Evolutionary conservation across 2,797 vertebrate species (phyloP).

Genomic region (Aplochiton taeniatus): DNA sequence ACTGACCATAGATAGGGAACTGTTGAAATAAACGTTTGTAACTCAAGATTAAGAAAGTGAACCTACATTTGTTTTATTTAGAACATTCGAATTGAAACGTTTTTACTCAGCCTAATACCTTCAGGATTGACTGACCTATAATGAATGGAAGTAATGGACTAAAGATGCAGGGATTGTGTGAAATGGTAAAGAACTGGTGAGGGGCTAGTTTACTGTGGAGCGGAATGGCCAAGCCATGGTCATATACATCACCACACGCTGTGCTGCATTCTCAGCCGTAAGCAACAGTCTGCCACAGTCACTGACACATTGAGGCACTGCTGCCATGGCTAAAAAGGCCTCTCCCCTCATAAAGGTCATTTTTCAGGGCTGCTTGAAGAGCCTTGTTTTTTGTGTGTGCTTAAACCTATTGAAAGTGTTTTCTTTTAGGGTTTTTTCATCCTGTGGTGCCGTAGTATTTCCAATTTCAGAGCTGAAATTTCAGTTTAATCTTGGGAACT

Average conservation of each 20-base stretch:
- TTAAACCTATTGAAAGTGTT: too few relatives aligned
- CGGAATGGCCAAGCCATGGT: neutral
- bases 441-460: slow-evolving; percentile 14
- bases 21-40: too few relatives aligned
- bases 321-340: slow-evolving; percentile 53
- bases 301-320: slow-evolving; percentile 12
- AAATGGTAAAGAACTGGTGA: neutral
- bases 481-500: slow-evolving; percentile 15
- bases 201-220: neutral
- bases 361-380: slow-evolving; percentile 49
- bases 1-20: too few relatives aligned
- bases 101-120: too few relatives aligned
- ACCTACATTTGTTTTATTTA: too few relatives aligned
- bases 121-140: too few relatives aligned
- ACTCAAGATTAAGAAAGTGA: too few relatives aligned
- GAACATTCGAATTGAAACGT: too few relatives aligned
- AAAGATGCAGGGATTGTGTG: too few relatives aligned
- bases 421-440: too few relatives aligned
- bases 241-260: slow-evolving; percentile 19
- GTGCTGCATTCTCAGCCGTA: slow-evolving; percentile 8
- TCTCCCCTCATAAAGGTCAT: slow-evolving; percentile 60
- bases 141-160: too few relatives aligned
- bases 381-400: slow-evolving; percentile 64
- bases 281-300: slow-evolving; percentile 8
- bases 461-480: slow-evolving; percentile 5